phyloP scores from a whole-genome alignment of 1,140 invertebrate genomes.

The Pteromalus puparum region DNA sequence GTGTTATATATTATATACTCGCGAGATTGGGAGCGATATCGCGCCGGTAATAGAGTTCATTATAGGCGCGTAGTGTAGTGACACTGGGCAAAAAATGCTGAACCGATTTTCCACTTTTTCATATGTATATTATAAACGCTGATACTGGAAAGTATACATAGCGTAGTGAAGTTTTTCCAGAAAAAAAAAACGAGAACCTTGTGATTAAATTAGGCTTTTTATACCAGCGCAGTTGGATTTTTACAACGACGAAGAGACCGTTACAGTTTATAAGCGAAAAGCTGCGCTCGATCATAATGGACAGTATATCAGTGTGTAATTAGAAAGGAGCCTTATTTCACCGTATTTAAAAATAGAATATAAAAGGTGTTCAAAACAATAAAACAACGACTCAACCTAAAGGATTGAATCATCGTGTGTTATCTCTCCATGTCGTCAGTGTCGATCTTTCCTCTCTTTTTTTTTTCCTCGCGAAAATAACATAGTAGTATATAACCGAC shows the following conservation, averaged over 20 bases:
- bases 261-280: neutral
- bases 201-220: neutral
- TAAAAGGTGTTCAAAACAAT: no score
- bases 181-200: neutral
- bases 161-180: neutral
- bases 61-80: neutral
- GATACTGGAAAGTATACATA: neutral
- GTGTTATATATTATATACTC: neutral
- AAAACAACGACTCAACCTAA: no score
- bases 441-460: no score
- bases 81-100: neutral
- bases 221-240: neutral
- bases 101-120: neutral
- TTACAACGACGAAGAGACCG: neutral
- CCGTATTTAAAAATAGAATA: neutral
- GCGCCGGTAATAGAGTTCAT: neutral
- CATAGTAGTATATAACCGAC: slow-evolving; percentile 49
- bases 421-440: no score
- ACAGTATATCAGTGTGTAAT: neutral
- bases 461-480: no score
- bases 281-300: neutral
- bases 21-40: slow-evolving; percentile 1
- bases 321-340: neutral
- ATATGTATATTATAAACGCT: neutral
- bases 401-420: no score